phyloP scores from a whole-genome alignment of 2,888 invertebrate genomes.

The Punctoribates punctum region DNA sequence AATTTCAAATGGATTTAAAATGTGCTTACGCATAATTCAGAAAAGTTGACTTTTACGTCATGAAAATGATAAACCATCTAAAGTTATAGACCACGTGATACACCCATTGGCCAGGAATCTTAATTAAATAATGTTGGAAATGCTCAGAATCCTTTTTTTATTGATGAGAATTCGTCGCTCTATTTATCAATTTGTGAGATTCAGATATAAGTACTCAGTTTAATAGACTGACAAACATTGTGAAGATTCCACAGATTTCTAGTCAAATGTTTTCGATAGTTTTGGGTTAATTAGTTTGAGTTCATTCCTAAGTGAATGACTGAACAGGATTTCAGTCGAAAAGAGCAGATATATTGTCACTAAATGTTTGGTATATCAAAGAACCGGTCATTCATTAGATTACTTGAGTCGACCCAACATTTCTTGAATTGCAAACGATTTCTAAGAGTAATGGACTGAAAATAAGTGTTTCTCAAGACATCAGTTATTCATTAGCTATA shows the following conservation, averaged over 20 bases:
- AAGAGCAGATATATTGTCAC: too few relatives aligned
- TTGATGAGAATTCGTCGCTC: neutral
- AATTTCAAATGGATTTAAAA: too few relatives aligned
- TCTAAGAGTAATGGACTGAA: too few relatives aligned
- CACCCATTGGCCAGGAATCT: neutral
- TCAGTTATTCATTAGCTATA: neutral
- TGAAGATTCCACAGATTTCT: neutral
- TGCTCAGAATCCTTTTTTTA: neutral
- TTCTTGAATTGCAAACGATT: too few relatives aligned
- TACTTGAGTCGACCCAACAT: too few relatives aligned
- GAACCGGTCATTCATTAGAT: too few relatives aligned
- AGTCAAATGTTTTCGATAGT: neutral
- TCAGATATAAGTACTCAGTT: neutral
- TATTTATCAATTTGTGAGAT: neutral
- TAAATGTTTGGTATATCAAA: too few relatives aligned
- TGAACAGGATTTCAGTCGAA: neutral
- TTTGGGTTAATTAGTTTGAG: neutral
- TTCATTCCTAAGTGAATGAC: neutral
- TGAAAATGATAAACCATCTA: too few relatives aligned
- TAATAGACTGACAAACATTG: neutral
- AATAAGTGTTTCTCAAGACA: too few relatives aligned
- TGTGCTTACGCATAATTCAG: too few relatives aligned
- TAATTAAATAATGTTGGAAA: neutral
- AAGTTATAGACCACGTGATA: too few relatives aligned
- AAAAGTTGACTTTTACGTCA: too few relatives aligned